These are phyloP conservation scores for Tyrannus savana DNA, from an alignment of 2,113 vertebrate species.

Conservation along the genomic window DNA sequence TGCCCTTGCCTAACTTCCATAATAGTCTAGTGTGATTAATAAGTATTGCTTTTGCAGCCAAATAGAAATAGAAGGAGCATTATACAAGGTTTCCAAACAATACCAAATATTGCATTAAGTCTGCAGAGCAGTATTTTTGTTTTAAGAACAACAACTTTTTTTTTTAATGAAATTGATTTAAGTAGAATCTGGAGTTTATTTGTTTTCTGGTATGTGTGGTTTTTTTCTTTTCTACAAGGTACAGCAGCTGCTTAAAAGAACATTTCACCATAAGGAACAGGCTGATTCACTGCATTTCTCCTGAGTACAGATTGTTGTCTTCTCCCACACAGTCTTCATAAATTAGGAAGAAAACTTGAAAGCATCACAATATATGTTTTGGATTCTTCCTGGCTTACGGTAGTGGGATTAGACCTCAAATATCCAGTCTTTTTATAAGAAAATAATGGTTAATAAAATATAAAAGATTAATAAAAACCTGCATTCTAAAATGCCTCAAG, in stretches of 20 bases:
- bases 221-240: background rate
- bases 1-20: background rate
- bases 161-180: background rate
- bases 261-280: conserved; percentile 58
- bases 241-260: conserved; percentile 50
- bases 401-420: background rate
- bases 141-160: background rate
- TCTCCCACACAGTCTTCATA: conserved; percentile 57
- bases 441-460: background rate
- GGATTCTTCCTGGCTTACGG: background rate
- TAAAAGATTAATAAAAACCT: background rate
- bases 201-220: background rate
- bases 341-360: conserved; percentile 42
- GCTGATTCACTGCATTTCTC: conserved; percentile 61
- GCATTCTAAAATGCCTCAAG: background rate
- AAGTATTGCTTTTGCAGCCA: background rate
- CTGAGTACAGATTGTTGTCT: conserved; percentile 60
- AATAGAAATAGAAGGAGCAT: background rate
- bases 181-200: conserved; percentile 25
- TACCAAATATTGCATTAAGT: background rate
- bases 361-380: background rate
- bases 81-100: background rate
- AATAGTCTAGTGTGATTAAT: background rate
- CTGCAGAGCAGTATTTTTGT: background rate
- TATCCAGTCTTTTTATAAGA: background rate